These are phyloP conservation scores for Anoplophora glabripennis DNA, from an alignment of 1,140 invertebrate genomes.

Conservation along the genomic window DNA sequence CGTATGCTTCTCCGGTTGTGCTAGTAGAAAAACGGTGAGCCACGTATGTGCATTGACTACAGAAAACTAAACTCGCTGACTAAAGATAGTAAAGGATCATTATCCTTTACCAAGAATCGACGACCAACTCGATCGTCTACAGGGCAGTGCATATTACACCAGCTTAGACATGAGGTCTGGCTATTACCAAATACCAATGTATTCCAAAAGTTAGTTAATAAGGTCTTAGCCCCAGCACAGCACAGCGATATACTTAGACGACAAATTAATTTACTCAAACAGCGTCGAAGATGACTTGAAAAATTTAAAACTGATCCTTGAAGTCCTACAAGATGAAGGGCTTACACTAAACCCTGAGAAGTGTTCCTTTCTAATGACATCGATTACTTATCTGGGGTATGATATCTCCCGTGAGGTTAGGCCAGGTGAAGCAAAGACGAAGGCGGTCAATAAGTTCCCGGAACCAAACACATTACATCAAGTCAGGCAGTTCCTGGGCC, in stretches of 20 bases:
- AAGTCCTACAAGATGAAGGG: background rate
- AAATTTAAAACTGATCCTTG: too few species aligned
- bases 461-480: too few species aligned
- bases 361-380: too few species aligned
- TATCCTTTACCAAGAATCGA: conserved; percentile 37
- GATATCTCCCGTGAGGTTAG: too few species aligned
- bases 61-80: conserved; percentile 25
- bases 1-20: conserved; percentile 41
- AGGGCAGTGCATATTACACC: conserved; percentile 31
- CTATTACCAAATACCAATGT: conserved; percentile 39
- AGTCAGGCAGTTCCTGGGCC: too few species aligned
- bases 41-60: conserved; percentile 37
- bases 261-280: conserved; percentile 18
- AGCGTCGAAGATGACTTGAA: too few species aligned
- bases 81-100: conserved; percentile 34
- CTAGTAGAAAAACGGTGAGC: conserved; percentile 34
- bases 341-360: conserved; percentile 20
- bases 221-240: conserved; percentile 10
- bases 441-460: too few species aligned
- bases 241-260: conserved; percentile 25
- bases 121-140: conserved; percentile 28
- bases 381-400: too few species aligned
- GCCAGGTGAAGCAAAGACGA: too few species aligned
- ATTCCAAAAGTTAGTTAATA: conserved; percentile 30
- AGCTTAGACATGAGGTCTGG: conserved; percentile 32